phyloP scores from a whole-genome alignment of 2,113 vertebrate species.

The Elaphurus davidianus region DNA sequence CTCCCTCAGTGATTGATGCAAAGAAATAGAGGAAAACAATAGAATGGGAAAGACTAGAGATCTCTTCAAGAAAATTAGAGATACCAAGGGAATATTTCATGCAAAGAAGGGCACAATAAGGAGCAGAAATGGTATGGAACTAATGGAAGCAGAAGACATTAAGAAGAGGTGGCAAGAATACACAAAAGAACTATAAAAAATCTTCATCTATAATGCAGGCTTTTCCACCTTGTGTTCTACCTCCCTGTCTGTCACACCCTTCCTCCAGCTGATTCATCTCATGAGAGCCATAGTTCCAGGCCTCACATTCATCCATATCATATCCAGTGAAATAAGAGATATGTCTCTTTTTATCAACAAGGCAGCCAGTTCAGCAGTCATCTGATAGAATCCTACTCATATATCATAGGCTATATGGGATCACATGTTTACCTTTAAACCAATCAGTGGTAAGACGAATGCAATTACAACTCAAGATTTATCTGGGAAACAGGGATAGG shows the following conservation, averaged over 20 bases:
- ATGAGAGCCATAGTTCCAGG: background rate
- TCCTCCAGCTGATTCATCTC: background rate
- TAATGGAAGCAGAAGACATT: background rate
- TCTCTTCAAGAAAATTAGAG: background rate
- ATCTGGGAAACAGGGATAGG: background rate
- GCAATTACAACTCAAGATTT: background rate
- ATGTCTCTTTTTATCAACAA: background rate
- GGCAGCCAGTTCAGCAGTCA: background rate
- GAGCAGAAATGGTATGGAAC: background rate
- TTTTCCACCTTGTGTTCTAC: background rate
- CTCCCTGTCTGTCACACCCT: background rate
- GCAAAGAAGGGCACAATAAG: background rate
- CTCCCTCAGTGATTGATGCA: background rate
- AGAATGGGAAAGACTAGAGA: background rate
- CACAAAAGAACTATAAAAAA: background rate
- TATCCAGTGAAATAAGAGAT: background rate
- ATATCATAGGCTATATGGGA: too few species aligned
- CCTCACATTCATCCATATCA: background rate
- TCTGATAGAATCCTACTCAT: background rate
- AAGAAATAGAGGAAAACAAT: background rate
- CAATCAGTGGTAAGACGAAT: background rate
- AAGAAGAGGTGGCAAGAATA: background rate
- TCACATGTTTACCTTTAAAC: background rate
- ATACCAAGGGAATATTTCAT: background rate
- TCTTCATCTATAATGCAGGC: background rate